Evolutionary conservation across 2,113 vertebrate genomes (phyloP).

Genomic region (Apaloderma vittatum): DNA sequence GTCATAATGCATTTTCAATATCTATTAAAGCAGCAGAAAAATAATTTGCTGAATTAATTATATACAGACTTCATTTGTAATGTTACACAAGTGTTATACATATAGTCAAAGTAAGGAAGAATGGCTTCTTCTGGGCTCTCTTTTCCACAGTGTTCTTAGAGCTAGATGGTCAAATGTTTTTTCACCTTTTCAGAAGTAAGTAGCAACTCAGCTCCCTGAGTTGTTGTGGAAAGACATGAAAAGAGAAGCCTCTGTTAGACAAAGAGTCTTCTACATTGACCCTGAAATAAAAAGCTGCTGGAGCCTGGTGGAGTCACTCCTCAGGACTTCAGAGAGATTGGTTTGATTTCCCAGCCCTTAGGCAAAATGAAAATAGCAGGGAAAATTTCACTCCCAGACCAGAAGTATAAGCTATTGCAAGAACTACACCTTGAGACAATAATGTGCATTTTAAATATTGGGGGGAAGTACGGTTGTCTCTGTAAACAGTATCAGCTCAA

Average conservation of each 20-base stretch:
- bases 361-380: neutral
- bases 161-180: neutral
- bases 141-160: neutral
- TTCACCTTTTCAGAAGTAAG: neutral
- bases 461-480: neutral
- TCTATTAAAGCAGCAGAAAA: neutral
- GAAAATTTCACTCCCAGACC: neutral
- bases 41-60: neutral
- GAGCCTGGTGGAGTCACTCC: neutral
- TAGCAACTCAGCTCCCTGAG: neutral
- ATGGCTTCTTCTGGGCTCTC: neutral
- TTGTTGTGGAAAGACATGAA: neutral
- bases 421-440: neutral
- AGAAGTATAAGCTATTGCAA: neutral
- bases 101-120: neutral
- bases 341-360: neutral
- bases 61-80: neutral
- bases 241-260: neutral
- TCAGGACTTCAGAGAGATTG: neutral
- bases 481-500: neutral
- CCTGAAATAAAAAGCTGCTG: neutral
- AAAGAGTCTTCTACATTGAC: neutral
- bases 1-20: neutral
- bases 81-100: neutral
- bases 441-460: neutral